Percentiles rank a stretch among this genome's conserved stretches.
These are phyloP conservation scores for Silurus lanzhouensis DNA, from an alignment of 2,797 vertebrate species.

Conservation along the genomic window DNA sequence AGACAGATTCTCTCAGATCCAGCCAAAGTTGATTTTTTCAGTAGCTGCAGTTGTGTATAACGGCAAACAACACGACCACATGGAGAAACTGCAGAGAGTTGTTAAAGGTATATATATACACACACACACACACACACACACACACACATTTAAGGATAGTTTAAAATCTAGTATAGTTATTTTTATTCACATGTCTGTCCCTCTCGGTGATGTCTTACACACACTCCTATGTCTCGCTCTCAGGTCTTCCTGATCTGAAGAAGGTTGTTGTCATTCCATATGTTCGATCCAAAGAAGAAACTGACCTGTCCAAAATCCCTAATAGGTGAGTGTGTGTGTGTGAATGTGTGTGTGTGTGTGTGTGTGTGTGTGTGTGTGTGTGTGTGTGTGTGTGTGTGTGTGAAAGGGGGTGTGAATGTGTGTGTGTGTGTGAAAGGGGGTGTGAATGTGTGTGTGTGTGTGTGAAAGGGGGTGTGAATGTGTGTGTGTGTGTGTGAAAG, in stretches of 20 bases:
- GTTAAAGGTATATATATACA: constrained; percentile 84
- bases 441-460: constrained; percentile 58
- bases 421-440: not conserved
- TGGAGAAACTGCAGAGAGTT: constrained; percentile 91
- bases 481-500: too few relatives aligned
- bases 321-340: constrained; percentile 78
- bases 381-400: not conserved
- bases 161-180: not conserved
- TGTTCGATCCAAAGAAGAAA: constrained; percentile 76
- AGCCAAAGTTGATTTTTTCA: constrained; percentile 93
- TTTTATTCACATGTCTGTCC: not conserved
- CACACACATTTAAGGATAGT: not conserved
- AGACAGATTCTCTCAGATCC: constrained; percentile 95
- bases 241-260: constrained; percentile 89
- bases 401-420: constrained; percentile 70
- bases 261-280: constrained; percentile 94
- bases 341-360: not conserved
- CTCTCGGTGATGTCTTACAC: not conserved
- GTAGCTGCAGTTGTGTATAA: constrained; percentile 94
- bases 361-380: not conserved
- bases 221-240: not conserved
- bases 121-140: not conserved
- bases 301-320: constrained; percentile 89
- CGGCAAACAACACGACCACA: constrained; percentile 86
- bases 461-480: not conserved